Conservation (phyloP, 2,113 vertebrate genomes). For the Petroica traversi region DNA sequence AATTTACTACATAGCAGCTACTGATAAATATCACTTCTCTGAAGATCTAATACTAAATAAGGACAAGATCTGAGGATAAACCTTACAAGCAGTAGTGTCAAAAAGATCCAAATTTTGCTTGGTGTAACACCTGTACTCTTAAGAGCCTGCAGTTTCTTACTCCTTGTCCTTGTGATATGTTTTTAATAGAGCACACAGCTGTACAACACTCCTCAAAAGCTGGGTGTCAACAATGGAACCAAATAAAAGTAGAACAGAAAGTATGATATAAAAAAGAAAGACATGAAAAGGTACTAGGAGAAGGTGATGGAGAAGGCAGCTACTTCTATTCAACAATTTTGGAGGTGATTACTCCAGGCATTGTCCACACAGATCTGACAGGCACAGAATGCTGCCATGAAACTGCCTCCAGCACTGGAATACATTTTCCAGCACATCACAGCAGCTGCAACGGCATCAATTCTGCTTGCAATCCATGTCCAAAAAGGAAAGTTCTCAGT, state of each 20-base stretch:
- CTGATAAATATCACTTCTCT: slow-evolving; percentile 40
- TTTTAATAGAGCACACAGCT: neutral
- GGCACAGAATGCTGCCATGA: slow-evolving; percentile 56
- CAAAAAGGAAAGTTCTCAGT: slow-evolving; percentile 68
- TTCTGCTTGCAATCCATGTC: slow-evolving; percentile 55
- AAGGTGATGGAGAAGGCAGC: neutral
- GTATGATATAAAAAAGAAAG: neutral
- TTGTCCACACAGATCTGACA: slow-evolving; percentile 44
- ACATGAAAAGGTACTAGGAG: neutral
- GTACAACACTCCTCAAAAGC: neutral
- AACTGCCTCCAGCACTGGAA: slow-evolving; percentile 70
- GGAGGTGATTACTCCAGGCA: slow-evolving; percentile 32
- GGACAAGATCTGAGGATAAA: slow-evolving; percentile 47
- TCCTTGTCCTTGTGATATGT: neutral
- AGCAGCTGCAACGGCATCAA: slow-evolving; percentile 41
- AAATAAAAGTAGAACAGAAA: neutral
- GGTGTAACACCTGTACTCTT: neutral
- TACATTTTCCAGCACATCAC: slow-evolving; percentile 59
- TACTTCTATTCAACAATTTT: neutral
- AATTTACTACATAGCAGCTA: slow-evolving; percentile 56
- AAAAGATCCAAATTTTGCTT: slow-evolving; percentile 7
- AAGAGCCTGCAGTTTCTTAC: neutral
- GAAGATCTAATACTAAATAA: slow-evolving; percentile 57
- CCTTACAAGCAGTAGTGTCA: slow-evolving; percentile 21
- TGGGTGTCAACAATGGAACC: neutral